Evolutionary conservation across 1,140 invertebrate species (phyloP).

Genomic region (Brachionus rotundiformis): DNA sequence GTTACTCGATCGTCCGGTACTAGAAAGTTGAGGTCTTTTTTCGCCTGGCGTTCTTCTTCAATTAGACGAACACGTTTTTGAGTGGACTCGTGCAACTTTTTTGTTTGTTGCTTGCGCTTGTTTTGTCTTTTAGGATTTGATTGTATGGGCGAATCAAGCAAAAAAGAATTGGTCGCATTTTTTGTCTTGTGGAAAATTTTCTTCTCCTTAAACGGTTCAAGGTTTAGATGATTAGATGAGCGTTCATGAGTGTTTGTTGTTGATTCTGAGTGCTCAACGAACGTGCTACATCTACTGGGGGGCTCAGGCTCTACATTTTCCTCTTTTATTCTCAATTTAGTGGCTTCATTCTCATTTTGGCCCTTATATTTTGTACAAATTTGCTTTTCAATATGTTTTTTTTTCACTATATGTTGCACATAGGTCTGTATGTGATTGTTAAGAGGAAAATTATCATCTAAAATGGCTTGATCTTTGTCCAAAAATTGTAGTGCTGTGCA

Average conservation of each 20-base stretch:
- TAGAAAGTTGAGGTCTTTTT: constrained; percentile 14
- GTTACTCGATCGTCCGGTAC: not conserved
- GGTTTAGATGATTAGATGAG: too few species aligned
- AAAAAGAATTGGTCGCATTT: too few species aligned
- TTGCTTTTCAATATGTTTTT: not conserved
- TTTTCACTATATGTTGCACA: not conserved
- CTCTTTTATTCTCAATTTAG: too few species aligned
- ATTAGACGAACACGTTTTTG: not conserved
- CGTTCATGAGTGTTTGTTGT: too few species aligned
- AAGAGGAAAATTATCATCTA: not conserved
- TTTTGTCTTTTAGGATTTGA: not conserved
- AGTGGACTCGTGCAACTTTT: not conserved
- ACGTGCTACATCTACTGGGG: not conserved
- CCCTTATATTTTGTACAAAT: not conserved
- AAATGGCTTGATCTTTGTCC: not conserved
- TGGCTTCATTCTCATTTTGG: not conserved
- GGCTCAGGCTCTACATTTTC: not conserved
- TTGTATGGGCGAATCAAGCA: not conserved
- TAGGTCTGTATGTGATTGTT: not conserved
- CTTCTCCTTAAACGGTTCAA: too few species aligned
- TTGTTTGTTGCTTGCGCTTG: not conserved
- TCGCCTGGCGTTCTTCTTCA: not conserved
- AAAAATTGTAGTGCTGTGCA: not conserved
- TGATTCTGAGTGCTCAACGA: too few species aligned
- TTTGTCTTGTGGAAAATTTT: too few species aligned